Percentiles rank a stretch among this genome's conserved stretches.
Evolutionary conservation across 2,888 invertebrate genomes (phyloP).

Genomic region (Troides oblongomaculatus): DNA sequence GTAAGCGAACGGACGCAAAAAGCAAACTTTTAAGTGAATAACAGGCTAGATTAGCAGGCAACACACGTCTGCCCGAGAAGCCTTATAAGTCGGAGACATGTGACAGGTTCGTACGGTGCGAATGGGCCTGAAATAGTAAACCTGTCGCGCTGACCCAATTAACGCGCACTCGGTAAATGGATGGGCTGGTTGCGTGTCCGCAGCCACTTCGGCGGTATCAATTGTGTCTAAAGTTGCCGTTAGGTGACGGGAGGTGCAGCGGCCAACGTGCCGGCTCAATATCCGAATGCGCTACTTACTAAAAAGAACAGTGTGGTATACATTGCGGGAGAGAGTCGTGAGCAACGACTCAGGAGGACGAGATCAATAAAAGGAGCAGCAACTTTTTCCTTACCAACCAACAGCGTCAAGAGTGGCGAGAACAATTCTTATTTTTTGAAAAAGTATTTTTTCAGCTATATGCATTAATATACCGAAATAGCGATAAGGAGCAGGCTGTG

Average conservation of each 20-base stretch:
- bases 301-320: no score
- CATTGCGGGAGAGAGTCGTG: no score
- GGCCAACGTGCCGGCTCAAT: not conserved
- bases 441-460: no score
- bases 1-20: conserved; percentile 14
- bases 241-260: not conserved
- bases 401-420: no score
- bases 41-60: conserved; percentile 7
- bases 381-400: no score
- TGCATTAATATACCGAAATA: no score
- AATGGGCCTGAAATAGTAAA: conserved; percentile 14
- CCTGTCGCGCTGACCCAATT: conserved; percentile 27
- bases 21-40: conserved; percentile 2
- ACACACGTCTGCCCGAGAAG: conserved; percentile 8
- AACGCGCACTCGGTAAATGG: conserved; percentile 17
- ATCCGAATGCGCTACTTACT: no score
- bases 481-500: no score
- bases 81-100: conserved; percentile 9
- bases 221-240: conserved; percentile 9
- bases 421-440: no score
- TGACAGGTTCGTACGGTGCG: conserved; percentile 14
- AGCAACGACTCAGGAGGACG: no score
- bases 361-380: no score
- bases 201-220: conserved; percentile 5
- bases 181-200: conserved; percentile 6